Conservation (phyloP, 2,113 vertebrate species). For the Platysternon megacephalum region DNA sequence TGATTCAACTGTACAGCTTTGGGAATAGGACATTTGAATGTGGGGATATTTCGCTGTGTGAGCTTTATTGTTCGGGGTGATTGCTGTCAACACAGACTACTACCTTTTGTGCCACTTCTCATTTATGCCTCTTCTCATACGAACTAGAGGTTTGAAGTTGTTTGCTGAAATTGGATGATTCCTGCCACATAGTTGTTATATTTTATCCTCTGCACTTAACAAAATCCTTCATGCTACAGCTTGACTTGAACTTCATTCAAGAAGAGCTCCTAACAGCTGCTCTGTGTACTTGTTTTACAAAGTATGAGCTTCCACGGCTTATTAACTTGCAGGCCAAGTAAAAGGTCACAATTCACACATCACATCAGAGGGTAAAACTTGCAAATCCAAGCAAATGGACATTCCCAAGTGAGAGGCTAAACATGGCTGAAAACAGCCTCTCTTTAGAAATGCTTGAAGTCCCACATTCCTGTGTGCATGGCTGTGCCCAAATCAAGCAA, state of each 20-base stretch:
- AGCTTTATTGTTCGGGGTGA: neutral
- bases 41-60: neutral
- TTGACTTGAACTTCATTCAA: neutral
- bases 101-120: neutral
- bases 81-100: neutral
- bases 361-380: neutral
- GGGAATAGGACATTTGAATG: neutral
- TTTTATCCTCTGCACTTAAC: neutral
- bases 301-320: neutral
- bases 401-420: neutral
- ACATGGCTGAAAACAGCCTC: neutral
- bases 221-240: neutral
- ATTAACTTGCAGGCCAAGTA: neutral
- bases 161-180: neutral
- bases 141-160: neutral
- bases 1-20: neutral
- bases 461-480: neutral
- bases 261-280: neutral
- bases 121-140: neutral
- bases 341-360: neutral
- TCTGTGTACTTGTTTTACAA: neutral
- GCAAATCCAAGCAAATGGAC: neutral
- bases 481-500: neutral
- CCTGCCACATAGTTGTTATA: rapidly evolving
- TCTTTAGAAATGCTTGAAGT: neutral